Evolutionary conservation across 2,888 invertebrate species (phyloP).

Genomic region (Hirudinaria manillensis): DNA sequence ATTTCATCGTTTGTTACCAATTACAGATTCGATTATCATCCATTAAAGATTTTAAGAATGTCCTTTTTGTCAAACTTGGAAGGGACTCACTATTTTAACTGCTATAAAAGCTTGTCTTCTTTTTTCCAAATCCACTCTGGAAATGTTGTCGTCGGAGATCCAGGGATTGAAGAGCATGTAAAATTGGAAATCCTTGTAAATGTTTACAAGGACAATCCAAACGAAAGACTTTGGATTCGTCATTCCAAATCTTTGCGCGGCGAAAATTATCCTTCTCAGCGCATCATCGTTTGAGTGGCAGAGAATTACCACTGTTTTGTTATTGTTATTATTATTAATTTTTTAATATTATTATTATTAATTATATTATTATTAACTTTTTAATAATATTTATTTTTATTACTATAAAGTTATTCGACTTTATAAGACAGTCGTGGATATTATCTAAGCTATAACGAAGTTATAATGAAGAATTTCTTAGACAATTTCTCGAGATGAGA

Average conservation of each 20-base stretch:
- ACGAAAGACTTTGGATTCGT: constrained; percentile 17
- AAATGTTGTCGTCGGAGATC: background rate
- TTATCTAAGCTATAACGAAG: no score
- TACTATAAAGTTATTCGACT: background rate
- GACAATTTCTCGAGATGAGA: no score
- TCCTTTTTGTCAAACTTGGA: background rate
- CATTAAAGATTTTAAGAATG: background rate
- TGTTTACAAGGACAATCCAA: constrained; percentile 14
- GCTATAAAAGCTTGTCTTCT: constrained; percentile 1
- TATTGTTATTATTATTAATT: background rate
- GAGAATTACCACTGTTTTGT: constrained; percentile 7
- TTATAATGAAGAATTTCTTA: no score
- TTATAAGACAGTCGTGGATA: no score
- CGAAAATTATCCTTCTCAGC: constrained; percentile 12
- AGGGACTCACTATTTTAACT: background rate
- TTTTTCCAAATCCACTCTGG: background rate
- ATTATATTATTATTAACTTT: background rate
- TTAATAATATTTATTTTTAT: background rate
- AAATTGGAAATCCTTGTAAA: constrained; percentile 19
- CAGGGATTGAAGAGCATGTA: constrained; percentile 22
- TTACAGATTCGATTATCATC: no score
- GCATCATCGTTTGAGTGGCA: constrained; percentile 18
- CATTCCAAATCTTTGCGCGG: constrained; percentile 18
- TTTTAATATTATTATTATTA: background rate
- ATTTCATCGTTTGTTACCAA: no score